Percentiles rank a stretch among this genome's conserved stretches.
Conservation (phyloP, 2,888 invertebrate species). For the Frankliniella fusca region DNA sequence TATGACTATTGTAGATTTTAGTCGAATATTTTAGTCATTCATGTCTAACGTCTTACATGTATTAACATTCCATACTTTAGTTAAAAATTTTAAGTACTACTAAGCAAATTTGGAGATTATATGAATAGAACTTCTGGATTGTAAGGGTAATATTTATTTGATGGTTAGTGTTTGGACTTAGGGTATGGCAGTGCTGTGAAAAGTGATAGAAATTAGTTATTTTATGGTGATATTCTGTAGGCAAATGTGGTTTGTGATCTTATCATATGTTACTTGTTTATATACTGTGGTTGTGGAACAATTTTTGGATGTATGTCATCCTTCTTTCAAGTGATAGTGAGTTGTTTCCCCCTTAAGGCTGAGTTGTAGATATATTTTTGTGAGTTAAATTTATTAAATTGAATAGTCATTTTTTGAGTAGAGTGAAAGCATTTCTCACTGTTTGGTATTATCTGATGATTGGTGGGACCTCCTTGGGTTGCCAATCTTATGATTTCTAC, state of each 20-base stretch:
- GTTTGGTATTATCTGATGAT: not conserved
- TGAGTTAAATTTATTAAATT: not conserved
- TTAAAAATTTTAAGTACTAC: not conserved
- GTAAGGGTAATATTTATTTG: not conserved
- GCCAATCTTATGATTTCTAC: not conserved
- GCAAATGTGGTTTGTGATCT: conserved; percentile 15
- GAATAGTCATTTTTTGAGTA: not conserved
- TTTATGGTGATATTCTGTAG: not conserved
- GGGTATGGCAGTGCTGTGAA: conserved; percentile 16
- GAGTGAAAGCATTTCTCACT: not conserved
- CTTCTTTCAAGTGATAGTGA: not conserved
- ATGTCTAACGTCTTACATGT: not conserved
- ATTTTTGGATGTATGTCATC: not conserved
- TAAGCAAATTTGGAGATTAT: not conserved
- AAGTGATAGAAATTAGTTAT: conserved; percentile 12
- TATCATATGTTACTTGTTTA: not conserved
- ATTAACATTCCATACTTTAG: not conserved
- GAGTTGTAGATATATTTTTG: conserved; percentile 5
- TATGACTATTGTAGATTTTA: not conserved
- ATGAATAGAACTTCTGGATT: not conserved
- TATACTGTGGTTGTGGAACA: not conserved
- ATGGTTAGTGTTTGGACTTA: not conserved
- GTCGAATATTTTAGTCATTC: conserved; percentile 1
- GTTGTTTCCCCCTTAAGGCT: conserved; percentile 1
- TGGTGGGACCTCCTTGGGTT: not conserved